phyloP scores from a whole-genome alignment of 2,888 invertebrate species.

The Harpalus rufipes region DNA sequence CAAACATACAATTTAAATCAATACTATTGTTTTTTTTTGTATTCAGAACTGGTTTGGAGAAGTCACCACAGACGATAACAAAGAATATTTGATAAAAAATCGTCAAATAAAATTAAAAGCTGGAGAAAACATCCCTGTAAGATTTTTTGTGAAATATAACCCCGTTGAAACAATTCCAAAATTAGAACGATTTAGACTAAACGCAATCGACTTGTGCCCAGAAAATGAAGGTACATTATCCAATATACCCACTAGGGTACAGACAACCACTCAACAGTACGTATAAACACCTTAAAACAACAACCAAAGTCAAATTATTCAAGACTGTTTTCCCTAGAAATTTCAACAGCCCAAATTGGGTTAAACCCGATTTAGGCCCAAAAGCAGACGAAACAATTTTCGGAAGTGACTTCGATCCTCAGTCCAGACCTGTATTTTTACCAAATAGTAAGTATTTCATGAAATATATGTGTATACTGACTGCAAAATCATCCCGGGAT shows the following conservation, averaged over 20 bases:
- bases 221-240: constrained; percentile 56
- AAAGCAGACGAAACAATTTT: constrained; percentile 13
- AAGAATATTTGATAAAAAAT: constrained; percentile 79
- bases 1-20: neutral
- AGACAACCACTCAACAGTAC: constrained; percentile 6
- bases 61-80: constrained; percentile 79
- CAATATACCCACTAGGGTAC: neutral
- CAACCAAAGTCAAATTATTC: neutral
- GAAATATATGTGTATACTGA: too few relatives aligned
- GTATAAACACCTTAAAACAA: neutral
- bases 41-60: constrained; percentile 80
- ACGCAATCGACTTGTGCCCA: constrained; percentile 81
- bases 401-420: constrained; percentile 55
- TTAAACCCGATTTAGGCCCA: constrained; percentile 6
- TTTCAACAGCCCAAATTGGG: constrained; percentile 4
- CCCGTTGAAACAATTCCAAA: constrained; percentile 76
- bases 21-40: neutral
- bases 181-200: constrained; percentile 78
- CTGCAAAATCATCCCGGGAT: too few relatives aligned
- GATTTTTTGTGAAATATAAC: constrained; percentile 80
- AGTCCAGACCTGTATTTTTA: constrained; percentile 50
- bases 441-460: constrained; percentile 40
- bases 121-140: constrained; percentile 77
- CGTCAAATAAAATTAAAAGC: constrained; percentile 79
- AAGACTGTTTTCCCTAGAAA: neutral